phyloP scores from a whole-genome alignment of 2,888 invertebrate genomes.

The Tenthredo livida region DNA sequence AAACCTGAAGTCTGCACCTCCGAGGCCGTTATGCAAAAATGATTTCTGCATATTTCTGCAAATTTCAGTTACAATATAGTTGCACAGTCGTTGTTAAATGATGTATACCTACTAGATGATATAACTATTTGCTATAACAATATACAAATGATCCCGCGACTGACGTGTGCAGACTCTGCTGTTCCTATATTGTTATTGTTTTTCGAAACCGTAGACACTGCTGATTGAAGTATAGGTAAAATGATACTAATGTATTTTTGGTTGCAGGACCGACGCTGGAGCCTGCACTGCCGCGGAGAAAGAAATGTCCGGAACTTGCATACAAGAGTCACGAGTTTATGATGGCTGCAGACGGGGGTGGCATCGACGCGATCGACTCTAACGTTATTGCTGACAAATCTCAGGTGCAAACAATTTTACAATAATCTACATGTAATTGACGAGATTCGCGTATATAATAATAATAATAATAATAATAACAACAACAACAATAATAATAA shows the following conservation, averaged over 20 bases:
- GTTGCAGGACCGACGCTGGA: conserved; percentile 83
- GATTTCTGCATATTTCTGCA: too few species aligned
- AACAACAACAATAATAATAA: too few species aligned
- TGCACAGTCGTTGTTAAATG: background rate
- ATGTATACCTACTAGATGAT: background rate
- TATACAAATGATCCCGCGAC: background rate
- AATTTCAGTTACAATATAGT: too few species aligned
- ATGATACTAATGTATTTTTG: conserved; percentile 57
- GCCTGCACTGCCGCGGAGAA: conserved; percentile 91
- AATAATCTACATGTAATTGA: background rate
- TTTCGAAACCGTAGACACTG: background rate
- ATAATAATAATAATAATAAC: too few species aligned
- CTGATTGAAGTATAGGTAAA: background rate
- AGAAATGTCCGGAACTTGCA: conserved; percentile 93
- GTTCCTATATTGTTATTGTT: background rate
- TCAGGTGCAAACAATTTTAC: conserved; percentile 79
- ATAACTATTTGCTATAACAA: background rate
- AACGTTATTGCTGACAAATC: conserved; percentile 83
- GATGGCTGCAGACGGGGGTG: conserved; percentile 81
- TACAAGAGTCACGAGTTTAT: conserved; percentile 93
- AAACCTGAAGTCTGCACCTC: too few species aligned
- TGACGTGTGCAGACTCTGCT: background rate
- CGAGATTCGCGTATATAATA: too few species aligned
- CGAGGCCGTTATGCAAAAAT: too few species aligned
- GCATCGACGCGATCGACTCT: conserved; percentile 82